Conservation (phyloP, 2,797 vertebrate genomes). For the Neomorphus geoffroyi region DNA sequence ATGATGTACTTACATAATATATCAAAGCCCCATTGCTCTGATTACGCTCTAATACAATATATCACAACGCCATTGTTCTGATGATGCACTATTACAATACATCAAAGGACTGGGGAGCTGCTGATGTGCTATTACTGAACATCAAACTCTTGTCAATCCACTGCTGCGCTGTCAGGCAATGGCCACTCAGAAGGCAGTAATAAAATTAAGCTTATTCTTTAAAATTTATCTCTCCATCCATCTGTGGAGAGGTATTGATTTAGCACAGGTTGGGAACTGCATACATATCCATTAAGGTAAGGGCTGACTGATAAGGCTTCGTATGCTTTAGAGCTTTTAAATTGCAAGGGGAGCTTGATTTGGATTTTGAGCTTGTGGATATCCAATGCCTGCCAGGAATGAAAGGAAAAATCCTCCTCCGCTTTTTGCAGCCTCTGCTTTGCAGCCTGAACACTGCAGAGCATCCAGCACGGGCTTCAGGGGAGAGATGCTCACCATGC, state of each 20-base stretch:
- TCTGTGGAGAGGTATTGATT: not conserved
- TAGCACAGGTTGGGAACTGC: not conserved
- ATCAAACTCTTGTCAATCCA: not conserved
- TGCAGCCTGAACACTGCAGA: not conserved
- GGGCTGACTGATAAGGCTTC: not conserved
- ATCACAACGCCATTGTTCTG: not conserved
- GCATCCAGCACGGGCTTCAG: not conserved
- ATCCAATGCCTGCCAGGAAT: not conserved
- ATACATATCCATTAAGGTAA: not conserved
- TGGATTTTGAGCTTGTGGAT: not conserved
- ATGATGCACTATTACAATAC: not conserved
- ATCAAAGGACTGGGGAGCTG: not conserved
- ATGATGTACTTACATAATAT: slow-evolving; percentile 48
- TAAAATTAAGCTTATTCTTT: slow-evolving; percentile 1
- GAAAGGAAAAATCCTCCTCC: not conserved
- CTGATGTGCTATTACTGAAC: not conserved
- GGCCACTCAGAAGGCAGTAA: not conserved
- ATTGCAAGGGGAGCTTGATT: not conserved
- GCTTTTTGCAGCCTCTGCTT: not conserved
- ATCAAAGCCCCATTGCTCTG: slow-evolving; percentile 57
- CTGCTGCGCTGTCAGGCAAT: not conserved
- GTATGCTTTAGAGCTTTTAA: not conserved
- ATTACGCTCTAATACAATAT: slow-evolving; percentile 4
- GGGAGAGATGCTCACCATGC: not conserved
- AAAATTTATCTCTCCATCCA: not conserved